These are phyloP conservation scores for Spongilla lacustris DNA, from an alignment of 37 sponge, comb jelly and placozoan genomes.

Conservation along the genomic window DNA sequence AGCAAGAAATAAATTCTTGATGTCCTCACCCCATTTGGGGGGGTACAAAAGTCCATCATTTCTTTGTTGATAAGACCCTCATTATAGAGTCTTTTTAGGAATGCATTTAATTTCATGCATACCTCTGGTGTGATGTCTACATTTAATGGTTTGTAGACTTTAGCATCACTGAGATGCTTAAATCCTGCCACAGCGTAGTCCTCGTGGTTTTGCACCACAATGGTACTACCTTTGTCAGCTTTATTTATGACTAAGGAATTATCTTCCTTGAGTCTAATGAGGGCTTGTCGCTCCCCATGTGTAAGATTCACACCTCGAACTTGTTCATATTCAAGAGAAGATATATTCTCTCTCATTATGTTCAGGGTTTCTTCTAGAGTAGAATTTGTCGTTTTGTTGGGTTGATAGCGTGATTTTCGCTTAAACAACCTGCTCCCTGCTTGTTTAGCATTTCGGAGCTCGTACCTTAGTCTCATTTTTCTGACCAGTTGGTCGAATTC, in stretches of 20 bases:
- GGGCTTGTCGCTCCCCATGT: not conserved
- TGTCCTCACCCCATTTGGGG: conserved; percentile 5
- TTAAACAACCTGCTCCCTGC: not conserved
- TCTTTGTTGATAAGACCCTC: not conserved
- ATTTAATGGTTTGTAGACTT: conserved; percentile 19
- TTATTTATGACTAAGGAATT: conserved; percentile 27
- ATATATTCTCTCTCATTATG: not conserved
- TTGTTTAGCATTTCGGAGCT: not conserved
- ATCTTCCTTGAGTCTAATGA: not conserved
- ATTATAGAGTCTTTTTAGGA: not conserved
- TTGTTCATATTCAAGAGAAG: not conserved
- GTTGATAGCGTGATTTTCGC: not conserved
- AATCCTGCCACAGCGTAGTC: conserved; percentile 13
- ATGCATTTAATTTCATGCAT: not conserved
- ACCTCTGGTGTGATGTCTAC: conserved; percentile 5
- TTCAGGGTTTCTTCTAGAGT: not conserved
- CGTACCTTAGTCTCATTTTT: not conserved
- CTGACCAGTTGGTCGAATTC: not conserved
- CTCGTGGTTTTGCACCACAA: conserved; percentile 16
- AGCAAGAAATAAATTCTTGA: conserved; percentile 9
- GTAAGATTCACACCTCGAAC: not conserved
- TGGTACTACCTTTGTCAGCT: conserved; percentile 43
- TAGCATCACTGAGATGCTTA: conserved; percentile 22
- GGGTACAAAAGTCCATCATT: not conserved
- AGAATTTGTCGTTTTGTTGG: not conserved